A percentile compares a stretch with the other conserved stretches of the same genome.
Evolutionary conservation across 1,140 invertebrate species (phyloP).

Genomic region (Cydia splendana): DNA sequence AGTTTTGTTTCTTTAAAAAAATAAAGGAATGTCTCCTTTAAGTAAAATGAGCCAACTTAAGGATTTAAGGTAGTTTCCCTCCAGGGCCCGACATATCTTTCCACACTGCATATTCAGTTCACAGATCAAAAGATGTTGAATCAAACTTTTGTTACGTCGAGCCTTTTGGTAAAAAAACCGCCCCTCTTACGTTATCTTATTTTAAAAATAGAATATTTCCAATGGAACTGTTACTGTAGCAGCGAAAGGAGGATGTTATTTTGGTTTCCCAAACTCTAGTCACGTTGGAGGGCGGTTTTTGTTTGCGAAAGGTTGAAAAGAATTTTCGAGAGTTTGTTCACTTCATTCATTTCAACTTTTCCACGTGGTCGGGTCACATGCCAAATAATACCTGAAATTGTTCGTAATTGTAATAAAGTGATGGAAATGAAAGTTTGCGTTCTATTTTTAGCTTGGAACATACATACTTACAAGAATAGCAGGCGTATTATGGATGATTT

Average conservation of each 20-base stretch:
- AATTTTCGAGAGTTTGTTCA: neutral
- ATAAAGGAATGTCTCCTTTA: too few relatives aligned
- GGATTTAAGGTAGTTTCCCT: too few relatives aligned
- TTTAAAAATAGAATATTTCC: neutral
- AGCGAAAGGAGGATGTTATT: neutral
- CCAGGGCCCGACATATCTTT: too few relatives aligned
- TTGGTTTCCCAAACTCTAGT: neutral
- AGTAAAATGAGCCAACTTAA: too few relatives aligned
- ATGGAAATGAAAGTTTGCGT: neutral
- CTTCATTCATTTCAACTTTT: neutral
- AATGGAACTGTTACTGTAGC: neutral
- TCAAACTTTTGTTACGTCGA: too few relatives aligned
- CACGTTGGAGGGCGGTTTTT: neutral
- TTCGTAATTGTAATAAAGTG: neutral
- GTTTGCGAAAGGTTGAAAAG: neutral
- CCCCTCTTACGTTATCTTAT: too few relatives aligned
- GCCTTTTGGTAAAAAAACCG: too few relatives aligned
- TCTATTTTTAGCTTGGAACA: neutral
- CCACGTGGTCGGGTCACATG: slow-evolving; percentile 8
- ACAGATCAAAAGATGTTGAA: too few relatives aligned
- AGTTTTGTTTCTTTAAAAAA: too few relatives aligned
- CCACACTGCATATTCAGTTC: too few relatives aligned
- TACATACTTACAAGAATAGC: too few relatives aligned
- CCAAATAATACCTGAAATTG: neutral
- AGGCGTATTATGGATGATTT: too few relatives aligned